phyloP scores from a whole-genome alignment of 2,797 vertebrate genomes.

The Novumbra hubbsi region DNA sequence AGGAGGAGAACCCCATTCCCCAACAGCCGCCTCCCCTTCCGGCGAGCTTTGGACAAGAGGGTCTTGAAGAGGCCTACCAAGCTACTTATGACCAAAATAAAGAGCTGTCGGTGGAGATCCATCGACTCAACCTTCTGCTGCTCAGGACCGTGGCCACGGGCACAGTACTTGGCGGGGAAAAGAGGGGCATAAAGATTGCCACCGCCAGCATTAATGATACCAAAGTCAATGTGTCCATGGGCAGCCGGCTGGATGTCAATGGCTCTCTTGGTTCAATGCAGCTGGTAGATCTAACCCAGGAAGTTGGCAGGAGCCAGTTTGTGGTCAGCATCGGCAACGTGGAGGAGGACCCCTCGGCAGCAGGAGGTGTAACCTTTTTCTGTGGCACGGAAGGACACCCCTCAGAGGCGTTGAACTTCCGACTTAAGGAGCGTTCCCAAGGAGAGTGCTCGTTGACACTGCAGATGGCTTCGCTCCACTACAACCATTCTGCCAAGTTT shows the following conservation, averaged over 20 bases:
- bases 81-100: slow-evolving; percentile 90
- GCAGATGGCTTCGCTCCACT: slow-evolving; percentile 95
- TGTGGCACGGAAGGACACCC: slow-evolving; percentile 56
- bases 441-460: slow-evolving; percentile 88
- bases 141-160: slow-evolving; percentile 84
- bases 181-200: slow-evolving; percentile 91
- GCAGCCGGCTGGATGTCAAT: slow-evolving; percentile 82
- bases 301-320: slow-evolving; percentile 85
- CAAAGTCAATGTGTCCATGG: slow-evolving; percentile 93
- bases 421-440: slow-evolving; percentile 82
- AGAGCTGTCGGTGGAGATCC: slow-evolving; percentile 93
- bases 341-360: slow-evolving; percentile 67
- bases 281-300: slow-evolving; percentile 90
- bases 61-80: slow-evolving; percentile 78
- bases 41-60: slow-evolving; percentile 56
- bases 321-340: slow-evolving; percentile 94
- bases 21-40: slow-evolving; percentile 67
- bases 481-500: slow-evolving; percentile 96
- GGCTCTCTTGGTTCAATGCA: slow-evolving; percentile 93
- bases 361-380: slow-evolving; percentile 64
- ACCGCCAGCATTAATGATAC: slow-evolving; percentile 94
- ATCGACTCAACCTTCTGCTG: slow-evolving; percentile 90
- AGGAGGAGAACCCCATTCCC: slow-evolving; percentile 76
- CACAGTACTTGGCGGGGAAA: slow-evolving; percentile 79
- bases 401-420: slow-evolving; percentile 89